Percentiles rank a stretch among this genome's conserved stretches.
phyloP scores from a whole-genome alignment of 1,140 invertebrate genomes.

The Bombus pyrosoma region DNA sequence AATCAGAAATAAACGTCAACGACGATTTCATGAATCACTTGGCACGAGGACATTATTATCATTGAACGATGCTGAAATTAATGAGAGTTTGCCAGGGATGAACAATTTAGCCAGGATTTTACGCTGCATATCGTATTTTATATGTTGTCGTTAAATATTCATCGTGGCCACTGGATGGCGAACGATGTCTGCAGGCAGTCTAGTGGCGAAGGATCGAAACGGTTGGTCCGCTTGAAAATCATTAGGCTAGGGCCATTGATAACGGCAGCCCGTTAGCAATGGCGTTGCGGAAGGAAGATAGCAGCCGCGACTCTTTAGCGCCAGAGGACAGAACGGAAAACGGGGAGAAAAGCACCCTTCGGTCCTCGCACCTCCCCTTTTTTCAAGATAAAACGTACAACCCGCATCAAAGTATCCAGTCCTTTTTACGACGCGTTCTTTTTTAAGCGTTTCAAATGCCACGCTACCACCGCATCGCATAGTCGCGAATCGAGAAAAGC shows the following conservation, averaged over 20 bases:
- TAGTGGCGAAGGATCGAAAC: constrained; percentile 17
- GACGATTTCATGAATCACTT: constrained; percentile 32
- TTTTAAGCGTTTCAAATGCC: constrained; percentile 70
- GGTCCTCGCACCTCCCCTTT: constrained; percentile 49
- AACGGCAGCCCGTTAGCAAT: constrained; percentile 63
- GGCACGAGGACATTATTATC: background rate
- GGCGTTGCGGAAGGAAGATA: constrained; percentile 64
- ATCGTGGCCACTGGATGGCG: background rate
- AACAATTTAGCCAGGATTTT: background rate
- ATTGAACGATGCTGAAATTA: constrained; percentile 27
- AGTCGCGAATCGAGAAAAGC: constrained; percentile 42
- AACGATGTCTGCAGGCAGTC: background rate
- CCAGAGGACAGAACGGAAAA: constrained; percentile 59
- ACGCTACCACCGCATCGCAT: background rate
- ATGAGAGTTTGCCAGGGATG: background rate
- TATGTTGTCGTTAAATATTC: constrained; percentile 31
- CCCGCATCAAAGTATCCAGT: constrained; percentile 71
- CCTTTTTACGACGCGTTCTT: constrained; percentile 73
- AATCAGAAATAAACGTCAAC: background rate
- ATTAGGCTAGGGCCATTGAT: constrained; percentile 72
- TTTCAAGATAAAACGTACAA: constrained; percentile 72
- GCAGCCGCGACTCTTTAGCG: constrained; percentile 67
- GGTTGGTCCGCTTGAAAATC: constrained; percentile 74
- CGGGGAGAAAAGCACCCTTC: constrained; percentile 58
- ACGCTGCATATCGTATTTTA: constrained; percentile 8